Conservation (phyloP, 1,140 invertebrate species). For the Schlechtendalia chinensis region DNA sequence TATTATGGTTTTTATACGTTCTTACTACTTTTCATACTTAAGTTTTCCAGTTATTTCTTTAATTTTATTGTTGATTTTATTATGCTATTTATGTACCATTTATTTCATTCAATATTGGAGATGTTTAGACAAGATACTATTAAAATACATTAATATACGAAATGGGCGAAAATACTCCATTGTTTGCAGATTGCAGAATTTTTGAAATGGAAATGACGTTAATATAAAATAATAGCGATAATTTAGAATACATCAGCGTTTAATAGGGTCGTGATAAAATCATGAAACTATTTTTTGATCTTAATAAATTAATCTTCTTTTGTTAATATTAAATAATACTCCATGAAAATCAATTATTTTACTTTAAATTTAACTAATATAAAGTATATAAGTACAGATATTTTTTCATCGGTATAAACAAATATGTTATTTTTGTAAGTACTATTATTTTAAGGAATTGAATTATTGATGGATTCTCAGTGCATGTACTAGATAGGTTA, state of each 20-base stretch:
- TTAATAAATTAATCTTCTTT: not conserved
- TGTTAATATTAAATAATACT: too few relatives aligned
- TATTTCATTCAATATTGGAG: not conserved
- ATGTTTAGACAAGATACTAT: not conserved
- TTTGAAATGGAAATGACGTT: not conserved
- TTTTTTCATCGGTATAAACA: too few relatives aligned
- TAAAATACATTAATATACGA: not conserved
- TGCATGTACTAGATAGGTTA: too few relatives aligned
- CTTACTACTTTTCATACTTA: not conserved
- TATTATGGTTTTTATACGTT: not conserved
- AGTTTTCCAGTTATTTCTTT: not conserved
- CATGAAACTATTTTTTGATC: not conserved
- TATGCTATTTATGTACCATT: not conserved
- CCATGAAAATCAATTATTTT: too few relatives aligned
- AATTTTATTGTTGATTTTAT: constrained; percentile 26
- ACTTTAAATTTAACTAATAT: too few relatives aligned
- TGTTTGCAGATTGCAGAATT: not conserved
- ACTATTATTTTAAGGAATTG: too few relatives aligned
- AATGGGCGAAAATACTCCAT: not conserved
- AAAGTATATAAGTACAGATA: too few relatives aligned
- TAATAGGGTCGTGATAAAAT: too few relatives aligned
- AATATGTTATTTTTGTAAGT: too few relatives aligned
- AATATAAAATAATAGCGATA: not conserved
- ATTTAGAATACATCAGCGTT: not conserved
- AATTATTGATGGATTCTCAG: too few relatives aligned